Evolutionary conservation across 1,140 invertebrate genomes (phyloP).

Genomic region (Olivierus martensii): DNA sequence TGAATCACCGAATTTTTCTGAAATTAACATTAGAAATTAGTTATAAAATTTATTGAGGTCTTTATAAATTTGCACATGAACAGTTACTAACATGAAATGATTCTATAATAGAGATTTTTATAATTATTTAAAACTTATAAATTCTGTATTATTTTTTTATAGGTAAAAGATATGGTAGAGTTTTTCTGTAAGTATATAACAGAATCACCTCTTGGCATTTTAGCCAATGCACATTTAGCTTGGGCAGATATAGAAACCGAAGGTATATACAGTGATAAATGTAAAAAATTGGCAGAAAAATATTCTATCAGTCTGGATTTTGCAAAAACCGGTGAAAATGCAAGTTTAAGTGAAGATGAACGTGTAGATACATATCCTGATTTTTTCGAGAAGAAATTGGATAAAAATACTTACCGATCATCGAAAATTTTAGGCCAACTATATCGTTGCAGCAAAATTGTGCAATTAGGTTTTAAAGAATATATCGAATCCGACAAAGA

Average conservation of each 20-base stretch:
- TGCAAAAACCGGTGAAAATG: conserved; percentile 22
- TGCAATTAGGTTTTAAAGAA: too few species aligned
- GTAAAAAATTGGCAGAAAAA: conserved; percentile 22
- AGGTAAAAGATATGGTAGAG: conserved; percentile 21
- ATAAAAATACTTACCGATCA: conserved; percentile 23
- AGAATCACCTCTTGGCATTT: conserved; percentile 24
- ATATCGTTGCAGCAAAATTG: conserved; percentile 17
- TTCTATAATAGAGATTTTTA: too few species aligned
- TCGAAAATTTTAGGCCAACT: conserved; percentile 24
- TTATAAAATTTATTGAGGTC: too few species aligned
- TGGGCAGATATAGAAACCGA: conserved; percentile 22
- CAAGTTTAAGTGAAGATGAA: conserved; percentile 12
- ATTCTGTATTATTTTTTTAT: background rate
- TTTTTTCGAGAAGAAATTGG: conserved; percentile 21
- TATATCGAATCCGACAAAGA: too few species aligned
- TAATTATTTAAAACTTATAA: too few species aligned
- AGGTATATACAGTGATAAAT: conserved; percentile 23
- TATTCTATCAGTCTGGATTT: conserved; percentile 23
- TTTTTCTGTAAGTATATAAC: conserved; percentile 25
- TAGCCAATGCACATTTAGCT: conserved; percentile 24
- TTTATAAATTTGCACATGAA: too few species aligned
- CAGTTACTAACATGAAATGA: too few species aligned
- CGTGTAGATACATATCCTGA: conserved; percentile 20
- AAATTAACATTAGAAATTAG: too few species aligned
- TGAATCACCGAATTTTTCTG: too few species aligned